Evolutionary conservation across 2,888 invertebrate species (phyloP).

Genomic region (Ommatoiulus sabulosus): DNA sequence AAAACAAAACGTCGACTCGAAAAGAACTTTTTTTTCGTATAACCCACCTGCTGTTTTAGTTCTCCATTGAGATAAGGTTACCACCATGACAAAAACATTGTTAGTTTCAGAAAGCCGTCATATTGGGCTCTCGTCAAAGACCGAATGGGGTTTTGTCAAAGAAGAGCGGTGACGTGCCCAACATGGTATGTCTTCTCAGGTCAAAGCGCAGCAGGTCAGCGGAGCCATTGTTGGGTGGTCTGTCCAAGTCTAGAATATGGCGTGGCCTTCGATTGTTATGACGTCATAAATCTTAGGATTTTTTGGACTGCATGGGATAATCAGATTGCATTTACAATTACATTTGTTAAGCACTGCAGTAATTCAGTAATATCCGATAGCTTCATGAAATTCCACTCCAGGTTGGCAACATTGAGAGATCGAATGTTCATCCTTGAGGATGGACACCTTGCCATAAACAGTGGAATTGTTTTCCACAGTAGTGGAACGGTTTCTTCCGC

Average conservation of each 20-base stretch:
- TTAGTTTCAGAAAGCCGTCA: slow-evolving; percentile 2
- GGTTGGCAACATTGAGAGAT: too few species aligned
- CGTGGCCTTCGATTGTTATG: too few species aligned
- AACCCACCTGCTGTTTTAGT: slow-evolving; percentile 31
- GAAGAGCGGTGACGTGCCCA: background rate
- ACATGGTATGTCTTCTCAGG: background rate
- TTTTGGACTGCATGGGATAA: too few species aligned
- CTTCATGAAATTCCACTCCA: too few species aligned
- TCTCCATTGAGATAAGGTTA: slow-evolving; percentile 21
- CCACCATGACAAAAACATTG: slow-evolving; percentile 1
- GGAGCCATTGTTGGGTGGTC: slow-evolving; percentile 31
- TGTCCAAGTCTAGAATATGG: background rate
- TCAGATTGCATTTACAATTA: too few species aligned
- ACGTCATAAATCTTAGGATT: too few species aligned
- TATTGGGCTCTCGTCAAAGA: background rate
- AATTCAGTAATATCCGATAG: too few species aligned
- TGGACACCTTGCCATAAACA: too few species aligned
- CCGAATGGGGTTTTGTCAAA: background rate
- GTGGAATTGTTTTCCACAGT: too few species aligned
- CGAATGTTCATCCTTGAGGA: too few species aligned
- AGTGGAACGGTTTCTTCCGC: too few species aligned
- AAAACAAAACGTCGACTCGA: background rate
- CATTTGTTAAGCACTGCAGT: too few species aligned
- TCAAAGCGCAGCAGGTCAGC: slow-evolving; percentile 30
- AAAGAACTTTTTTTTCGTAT: background rate